Evolutionary conservation across 2,113 vertebrate species (phyloP).

Genomic region (Oryctolagus cuniculus): mOryCun1.1 NC_091453.1:43696001-43696500

Average conservation of each 20-base stretch:
- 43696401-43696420: no score
- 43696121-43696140: slow-evolving; percentile 5
- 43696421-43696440: no score
- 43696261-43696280: neutral
- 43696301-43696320: neutral
- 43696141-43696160: neutral
- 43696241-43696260: neutral
- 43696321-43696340: neutral
- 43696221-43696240: slow-evolving; percentile 6
- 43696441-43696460: no score
- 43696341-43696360: neutral
- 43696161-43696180: neutral
- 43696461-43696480: no score
- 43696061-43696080: neutral
- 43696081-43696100: neutral
- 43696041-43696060: slow-evolving; percentile 23
- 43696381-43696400: no score
- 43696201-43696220: neutral
- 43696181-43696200: slow-evolving; percentile 11
- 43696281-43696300: slow-evolving; percentile 36
- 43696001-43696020: neutral
- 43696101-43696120: neutral
- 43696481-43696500: no score
- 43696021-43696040: neutral
- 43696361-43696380: no score